phyloP scores from a whole-genome alignment of 1,140 invertebrate genomes.

The Oedothorax gibbosus region DNA sequence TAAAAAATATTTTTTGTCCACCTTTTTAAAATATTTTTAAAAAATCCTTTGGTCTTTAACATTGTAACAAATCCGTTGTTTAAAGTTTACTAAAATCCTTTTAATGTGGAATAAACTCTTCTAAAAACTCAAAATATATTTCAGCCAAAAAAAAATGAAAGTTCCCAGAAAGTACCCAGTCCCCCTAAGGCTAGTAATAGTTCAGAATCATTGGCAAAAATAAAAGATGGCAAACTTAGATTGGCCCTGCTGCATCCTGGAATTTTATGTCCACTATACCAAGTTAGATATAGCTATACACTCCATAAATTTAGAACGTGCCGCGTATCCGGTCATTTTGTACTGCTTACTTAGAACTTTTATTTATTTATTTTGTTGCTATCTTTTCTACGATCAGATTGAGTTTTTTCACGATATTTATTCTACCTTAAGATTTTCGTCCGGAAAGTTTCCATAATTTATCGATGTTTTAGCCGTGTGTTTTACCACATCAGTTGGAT shows the following conservation, averaged over 20 bases:
- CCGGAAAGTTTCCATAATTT: constrained; percentile 39
- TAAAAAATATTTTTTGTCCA: too few species aligned
- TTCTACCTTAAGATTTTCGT: constrained; percentile 23
- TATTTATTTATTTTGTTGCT: constrained; percentile 5
- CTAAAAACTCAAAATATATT: background rate
- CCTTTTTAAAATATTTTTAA: too few species aligned
- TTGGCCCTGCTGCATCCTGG: constrained; percentile 21
- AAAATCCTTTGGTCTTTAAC: too few species aligned
- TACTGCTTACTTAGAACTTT: constrained; percentile 9
- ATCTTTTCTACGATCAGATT: constrained; percentile 30
- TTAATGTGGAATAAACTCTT: constrained; percentile 11
- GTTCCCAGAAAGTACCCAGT: too few species aligned
- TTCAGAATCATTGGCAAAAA: background rate
- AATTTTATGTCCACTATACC: constrained; percentile 52
- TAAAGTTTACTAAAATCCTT: background rate
- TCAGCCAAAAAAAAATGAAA: too few species aligned
- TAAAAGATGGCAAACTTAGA: constrained; percentile 43
- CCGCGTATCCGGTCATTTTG: constrained; percentile 26
- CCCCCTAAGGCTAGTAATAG: background rate
- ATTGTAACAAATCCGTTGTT: too few species aligned
- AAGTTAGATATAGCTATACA: constrained; percentile 48
- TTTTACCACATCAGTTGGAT: constrained; percentile 8
- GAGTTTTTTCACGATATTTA: constrained; percentile 22
- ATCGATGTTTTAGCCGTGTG: constrained; percentile 16
- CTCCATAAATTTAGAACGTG: constrained; percentile 54